A percentile compares a stretch with the other conserved stretches of the same genome.
Conservation (phyloP, 2,888 invertebrate species). For the Zootermopsis nevadensis region DNA sequence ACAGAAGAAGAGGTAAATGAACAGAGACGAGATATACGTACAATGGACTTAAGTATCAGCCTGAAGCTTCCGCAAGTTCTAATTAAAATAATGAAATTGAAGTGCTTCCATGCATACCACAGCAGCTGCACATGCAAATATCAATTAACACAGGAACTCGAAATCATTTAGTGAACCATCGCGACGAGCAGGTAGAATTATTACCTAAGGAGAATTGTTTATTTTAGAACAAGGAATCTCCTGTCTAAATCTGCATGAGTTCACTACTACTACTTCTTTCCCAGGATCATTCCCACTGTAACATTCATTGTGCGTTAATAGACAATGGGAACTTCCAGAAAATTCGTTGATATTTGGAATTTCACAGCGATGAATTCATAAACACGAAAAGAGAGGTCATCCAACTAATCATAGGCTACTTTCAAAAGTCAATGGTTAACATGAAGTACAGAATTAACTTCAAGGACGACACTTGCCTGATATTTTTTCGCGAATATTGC, state of each 20-base stretch:
- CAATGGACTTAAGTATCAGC: background rate
- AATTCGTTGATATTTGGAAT: too few relatives aligned
- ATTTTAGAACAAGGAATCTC: background rate
- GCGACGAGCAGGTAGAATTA: background rate
- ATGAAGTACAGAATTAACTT: too few relatives aligned
- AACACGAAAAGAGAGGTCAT: too few relatives aligned
- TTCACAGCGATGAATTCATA: too few relatives aligned
- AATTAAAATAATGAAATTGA: conserved; percentile 2
- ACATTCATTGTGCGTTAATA: too few relatives aligned
- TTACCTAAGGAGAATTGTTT: background rate
- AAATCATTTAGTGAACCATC: background rate
- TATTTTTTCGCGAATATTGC: too few relatives aligned
- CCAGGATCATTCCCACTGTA: background rate
- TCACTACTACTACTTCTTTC: background rate
- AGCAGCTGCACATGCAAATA: background rate
- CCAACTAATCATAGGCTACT: too few relatives aligned
- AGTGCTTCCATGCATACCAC: background rate
- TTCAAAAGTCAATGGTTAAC: too few relatives aligned
- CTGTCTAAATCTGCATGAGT: background rate
- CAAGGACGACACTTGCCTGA: too few relatives aligned
- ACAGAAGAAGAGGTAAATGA: too few relatives aligned
- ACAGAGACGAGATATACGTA: background rate
- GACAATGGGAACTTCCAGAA: too few relatives aligned
- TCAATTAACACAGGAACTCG: background rate
- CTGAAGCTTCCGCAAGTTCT: background rate